Percentiles rank a stretch among this genome's conserved stretches.
Evolutionary conservation across 1,140 invertebrate species (phyloP).

Genomic region (Meloidogyne hapla): DNA sequence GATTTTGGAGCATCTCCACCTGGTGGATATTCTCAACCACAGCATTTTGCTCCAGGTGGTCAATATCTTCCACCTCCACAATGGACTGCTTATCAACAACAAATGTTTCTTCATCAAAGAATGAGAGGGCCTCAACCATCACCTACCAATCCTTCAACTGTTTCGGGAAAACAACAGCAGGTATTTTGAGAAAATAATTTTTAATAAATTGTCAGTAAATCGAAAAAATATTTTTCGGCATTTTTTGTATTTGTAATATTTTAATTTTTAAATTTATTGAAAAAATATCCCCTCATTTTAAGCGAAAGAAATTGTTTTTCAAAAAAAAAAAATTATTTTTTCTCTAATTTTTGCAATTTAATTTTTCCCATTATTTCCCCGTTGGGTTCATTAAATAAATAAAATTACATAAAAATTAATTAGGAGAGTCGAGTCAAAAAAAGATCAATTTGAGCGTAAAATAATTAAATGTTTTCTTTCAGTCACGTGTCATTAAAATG

Average conservation of each 20-base stretch:
- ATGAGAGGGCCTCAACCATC: background rate
- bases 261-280: too few relatives aligned
- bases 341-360: too few relatives aligned
- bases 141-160: conserved; percentile 12
- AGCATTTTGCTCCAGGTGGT: background rate
- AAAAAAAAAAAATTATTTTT: too few relatives aligned
- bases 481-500: background rate
- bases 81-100: conserved; percentile 1
- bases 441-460: conserved; percentile 1
- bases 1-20: background rate
- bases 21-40: background rate
- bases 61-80: background rate
- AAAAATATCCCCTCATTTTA: too few relatives aligned
- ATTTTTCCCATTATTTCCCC: too few relatives aligned
- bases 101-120: background rate
- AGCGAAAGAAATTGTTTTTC: too few relatives aligned
- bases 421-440: background rate
- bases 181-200: too few relatives aligned
- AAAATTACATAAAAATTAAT: conserved; percentile 4
- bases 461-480: background rate
- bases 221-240: conserved; percentile 11
- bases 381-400: too few relatives aligned
- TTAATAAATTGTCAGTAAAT: too few relatives aligned
- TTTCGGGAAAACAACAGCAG: conserved; percentile 9
- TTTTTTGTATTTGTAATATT: too few relatives aligned